Conservation (phyloP, 2,113 vertebrate species). For the Lethenteron camtschaticum region DNA sequence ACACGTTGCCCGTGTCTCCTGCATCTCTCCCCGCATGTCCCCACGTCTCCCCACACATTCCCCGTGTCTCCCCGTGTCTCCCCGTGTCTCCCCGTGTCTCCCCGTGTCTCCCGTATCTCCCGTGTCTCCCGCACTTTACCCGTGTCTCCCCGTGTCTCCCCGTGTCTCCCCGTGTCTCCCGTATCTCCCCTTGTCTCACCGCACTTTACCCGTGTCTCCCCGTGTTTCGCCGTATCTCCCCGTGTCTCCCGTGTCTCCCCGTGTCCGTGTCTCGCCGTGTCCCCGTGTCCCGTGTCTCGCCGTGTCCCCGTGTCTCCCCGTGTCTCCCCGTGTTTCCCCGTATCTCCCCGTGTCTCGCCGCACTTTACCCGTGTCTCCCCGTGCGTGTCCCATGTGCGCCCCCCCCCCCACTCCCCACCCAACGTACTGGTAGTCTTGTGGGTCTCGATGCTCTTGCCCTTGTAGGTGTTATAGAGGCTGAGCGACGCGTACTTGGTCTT, state of each 20-base stretch:
- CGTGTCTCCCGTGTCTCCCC: too few species aligned
- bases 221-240: too few species aligned
- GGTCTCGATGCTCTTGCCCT: conserved; percentile 94
- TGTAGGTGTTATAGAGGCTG: conserved; percentile 99
- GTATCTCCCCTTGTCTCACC: too few species aligned
- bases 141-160: too few species aligned
- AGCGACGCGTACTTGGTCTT: conserved; percentile 98
- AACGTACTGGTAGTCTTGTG: conserved; percentile 87
- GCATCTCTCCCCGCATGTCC: too few species aligned
- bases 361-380: not conserved
- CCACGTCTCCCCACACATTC: too few species aligned
- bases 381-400: not conserved
- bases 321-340: not conserved
- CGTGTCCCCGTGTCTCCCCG: not conserved
- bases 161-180: too few species aligned
- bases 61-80: not conserved
- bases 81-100: not conserved
- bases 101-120: too few species aligned
- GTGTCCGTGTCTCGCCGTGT: too few species aligned
- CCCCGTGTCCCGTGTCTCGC: not conserved
- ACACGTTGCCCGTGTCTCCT: not conserved
- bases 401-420: not conserved
- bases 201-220: too few species aligned
- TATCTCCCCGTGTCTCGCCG: not conserved
- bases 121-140: too few species aligned